Base-by-base conservation (phyloP, 2,888 invertebrate species). In the Proisotoma minuta region DNA sequence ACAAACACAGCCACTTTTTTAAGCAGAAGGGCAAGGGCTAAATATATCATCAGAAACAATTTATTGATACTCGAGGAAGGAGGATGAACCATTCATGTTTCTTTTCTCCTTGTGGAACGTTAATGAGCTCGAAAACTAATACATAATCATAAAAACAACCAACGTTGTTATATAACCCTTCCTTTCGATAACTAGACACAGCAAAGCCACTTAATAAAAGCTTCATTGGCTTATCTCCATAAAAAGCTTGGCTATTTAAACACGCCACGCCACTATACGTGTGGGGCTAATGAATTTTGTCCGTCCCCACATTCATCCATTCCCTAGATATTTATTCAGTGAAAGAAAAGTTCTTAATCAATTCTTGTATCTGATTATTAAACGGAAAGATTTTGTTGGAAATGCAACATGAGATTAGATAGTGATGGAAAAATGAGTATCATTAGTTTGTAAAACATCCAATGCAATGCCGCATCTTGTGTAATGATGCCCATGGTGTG, bases 121-220 rank as follows among this genome's bases (percentile, higher is more conserved):
- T 43, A 43, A 43, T 43, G 43, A 43, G 43, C 43, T 43, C 43
- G 20, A 43, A 43, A 43, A 43, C 43, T 20, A 43, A 43, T 43
- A 43, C 15, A 43, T 43, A 43, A 43, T 43, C 43, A 43, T 43
- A n/a, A n/a, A n/a, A n/a, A n/a, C n/a, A n/a, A n/a, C n/a, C n/a
- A n/a, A n/a, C n/a, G n/a, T n/a, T n/a, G n/a, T n/a, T 20, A 12
- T 43, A 43, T 43, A 43, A 43, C 43, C 43, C 43, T 12, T 20
- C 43, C n/a, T n/a, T n/a, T n/a, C n/a, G n/a, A n/a, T n/a, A n/a
- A n/a, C n/a, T n/a, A n/a, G n/a, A n/a, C n/a, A n/a, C n/a, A n/a
- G n/a, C n/a, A n/a, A n/a, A n/a, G n/a, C n/a, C n/a, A n/a, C n/a
- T n/a, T n/a, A n/a, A n/a, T n/a, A n/a, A n/a, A n/a, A n/a, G n/a